A percentile compares a stretch with the other conserved stretches of the same genome.
These are phyloP conservation scores for Lophura nycthemera DNA, from an alignment of 2,113 vertebrate species.

Conservation along the genomic window DNA sequence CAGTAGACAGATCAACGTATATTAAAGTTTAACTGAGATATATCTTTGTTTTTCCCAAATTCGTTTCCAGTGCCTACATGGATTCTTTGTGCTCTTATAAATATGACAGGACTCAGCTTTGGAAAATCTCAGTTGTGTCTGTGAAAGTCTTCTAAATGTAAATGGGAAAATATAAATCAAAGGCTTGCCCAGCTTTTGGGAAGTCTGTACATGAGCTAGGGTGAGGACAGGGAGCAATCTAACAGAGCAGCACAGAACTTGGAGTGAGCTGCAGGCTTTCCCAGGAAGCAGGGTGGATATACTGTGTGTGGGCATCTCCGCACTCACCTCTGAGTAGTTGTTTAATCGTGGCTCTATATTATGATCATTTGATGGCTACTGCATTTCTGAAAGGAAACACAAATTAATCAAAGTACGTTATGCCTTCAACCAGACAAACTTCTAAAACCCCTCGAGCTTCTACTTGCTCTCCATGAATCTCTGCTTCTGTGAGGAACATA, in stretches of 20 bases:
- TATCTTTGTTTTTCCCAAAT: background rate
- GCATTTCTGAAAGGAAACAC: background rate
- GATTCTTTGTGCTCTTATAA: background rate
- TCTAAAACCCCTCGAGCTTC: background rate
- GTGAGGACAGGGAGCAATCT: slow-evolving; percentile 20
- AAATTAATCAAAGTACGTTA: background rate
- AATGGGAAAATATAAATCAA: background rate
- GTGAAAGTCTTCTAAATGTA: background rate
- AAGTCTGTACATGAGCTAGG: background rate
- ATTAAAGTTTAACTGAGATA: background rate
- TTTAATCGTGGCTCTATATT: background rate
- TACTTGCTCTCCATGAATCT: background rate
- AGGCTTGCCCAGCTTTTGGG: background rate
- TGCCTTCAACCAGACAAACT: background rate
- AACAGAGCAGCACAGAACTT: background rate
- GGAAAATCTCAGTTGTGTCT: background rate
- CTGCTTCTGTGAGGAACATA: background rate
- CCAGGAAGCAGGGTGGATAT: background rate
- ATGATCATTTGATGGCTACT: background rate
- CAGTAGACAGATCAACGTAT: background rate
- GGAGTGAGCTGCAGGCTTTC: background rate
- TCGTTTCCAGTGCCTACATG: background rate
- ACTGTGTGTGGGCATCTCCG: background rate
- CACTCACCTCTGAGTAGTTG: accelerated
- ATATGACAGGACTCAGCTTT: background rate